phyloP scores from a whole-genome alignment of 2,797 vertebrate species.

The Gambelia wislizenii region DNA sequence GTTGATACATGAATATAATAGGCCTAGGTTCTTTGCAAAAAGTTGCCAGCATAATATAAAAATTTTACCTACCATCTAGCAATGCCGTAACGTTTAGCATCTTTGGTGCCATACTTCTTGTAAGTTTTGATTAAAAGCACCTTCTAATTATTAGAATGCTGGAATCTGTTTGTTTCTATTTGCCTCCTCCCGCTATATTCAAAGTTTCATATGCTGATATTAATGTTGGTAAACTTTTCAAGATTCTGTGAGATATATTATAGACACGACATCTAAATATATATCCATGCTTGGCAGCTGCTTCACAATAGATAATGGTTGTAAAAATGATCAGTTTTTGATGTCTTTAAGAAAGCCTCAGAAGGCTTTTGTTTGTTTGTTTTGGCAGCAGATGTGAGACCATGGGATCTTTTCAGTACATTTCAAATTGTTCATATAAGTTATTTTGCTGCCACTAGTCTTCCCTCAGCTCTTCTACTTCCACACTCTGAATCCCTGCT shows the following conservation, averaged over 20 bases:
- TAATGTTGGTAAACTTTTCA: not conserved
- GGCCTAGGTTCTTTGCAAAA: constrained; percentile 51
- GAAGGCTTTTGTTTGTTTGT: not conserved
- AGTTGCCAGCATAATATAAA: constrained; percentile 53
- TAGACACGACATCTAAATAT: not conserved
- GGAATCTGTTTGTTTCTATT: not conserved
- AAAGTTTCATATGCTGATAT: not conserved
- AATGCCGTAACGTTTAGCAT: not conserved
- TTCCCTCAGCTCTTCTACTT: not conserved
- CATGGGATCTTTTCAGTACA: not conserved
- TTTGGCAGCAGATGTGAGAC: not conserved
- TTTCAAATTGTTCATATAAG: not conserved
- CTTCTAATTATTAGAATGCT: not conserved
- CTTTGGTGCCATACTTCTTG: not conserved
- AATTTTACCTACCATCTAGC: constrained; percentile 45
- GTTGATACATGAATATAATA: constrained; percentile 38
- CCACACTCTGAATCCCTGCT: not conserved
- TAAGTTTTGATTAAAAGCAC: not conserved
- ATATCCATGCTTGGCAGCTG: not conserved
- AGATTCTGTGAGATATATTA: not conserved
- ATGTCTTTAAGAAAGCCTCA: not conserved
- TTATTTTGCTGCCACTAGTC: not conserved
- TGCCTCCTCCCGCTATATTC: not conserved
- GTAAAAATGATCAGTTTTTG: not conserved
- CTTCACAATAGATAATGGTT: not conserved